Evolutionary conservation across 2,888 invertebrate genomes (phyloP).

Genomic region (Conops quadrifasciatus): DNA sequence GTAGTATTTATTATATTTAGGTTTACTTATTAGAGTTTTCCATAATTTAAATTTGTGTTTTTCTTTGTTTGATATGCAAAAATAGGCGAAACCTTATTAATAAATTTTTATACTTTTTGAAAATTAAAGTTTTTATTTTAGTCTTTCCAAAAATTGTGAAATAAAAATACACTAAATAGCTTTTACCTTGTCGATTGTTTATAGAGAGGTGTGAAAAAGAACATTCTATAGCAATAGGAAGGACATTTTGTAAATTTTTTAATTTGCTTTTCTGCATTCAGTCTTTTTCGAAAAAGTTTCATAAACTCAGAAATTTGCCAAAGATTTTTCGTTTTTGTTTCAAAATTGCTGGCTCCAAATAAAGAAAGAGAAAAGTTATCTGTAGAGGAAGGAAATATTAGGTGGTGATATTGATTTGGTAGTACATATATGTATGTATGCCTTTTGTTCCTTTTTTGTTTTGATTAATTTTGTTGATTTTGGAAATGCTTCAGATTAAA

Average conservation of each 20-base stretch:
- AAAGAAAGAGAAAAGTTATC: constrained; percentile 9
- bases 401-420: constrained; percentile 18
- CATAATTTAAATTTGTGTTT: constrained; percentile 16
- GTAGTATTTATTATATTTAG: constrained; percentile 19
- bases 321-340: constrained; percentile 36
- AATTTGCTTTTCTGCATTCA: constrained; percentile 32
- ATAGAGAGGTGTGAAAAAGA: too few species aligned
- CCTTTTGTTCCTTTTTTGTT: neutral
- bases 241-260: constrained; percentile 15
- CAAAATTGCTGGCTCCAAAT: neutral
- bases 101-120: constrained; percentile 45
- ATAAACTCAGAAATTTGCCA: constrained; percentile 41
- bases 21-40: constrained; percentile 16
- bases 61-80: constrained; percentile 49
- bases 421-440: neutral
- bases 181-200: neutral
- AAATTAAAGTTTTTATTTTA: constrained; percentile 23
- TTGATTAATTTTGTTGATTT: constrained; percentile 27
- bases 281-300: constrained; percentile 30
- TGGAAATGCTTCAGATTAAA: constrained; percentile 20
- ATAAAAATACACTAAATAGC: neutral
- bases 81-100: constrained; percentile 50
- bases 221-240: too few species aligned
- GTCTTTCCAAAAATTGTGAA: neutral
- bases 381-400: neutral